Percentiles rank a stretch among this genome's conserved stretches.
phyloP scores from a whole-genome alignment of 2,797 vertebrate species.

The Echiichthys vipera region DNA sequence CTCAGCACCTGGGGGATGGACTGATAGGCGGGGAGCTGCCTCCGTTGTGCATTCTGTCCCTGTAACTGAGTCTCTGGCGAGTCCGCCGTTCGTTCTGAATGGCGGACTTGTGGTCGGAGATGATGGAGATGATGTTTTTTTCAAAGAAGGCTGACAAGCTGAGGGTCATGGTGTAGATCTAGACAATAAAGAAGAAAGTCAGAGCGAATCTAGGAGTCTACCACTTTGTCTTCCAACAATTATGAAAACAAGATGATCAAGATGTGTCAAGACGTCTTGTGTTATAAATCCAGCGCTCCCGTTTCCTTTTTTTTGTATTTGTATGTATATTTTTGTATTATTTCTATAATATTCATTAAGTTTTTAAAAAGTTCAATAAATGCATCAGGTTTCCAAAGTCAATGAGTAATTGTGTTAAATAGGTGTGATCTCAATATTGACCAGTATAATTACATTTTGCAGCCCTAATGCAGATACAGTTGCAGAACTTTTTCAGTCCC shows the following conservation, averaged over 20 bases:
- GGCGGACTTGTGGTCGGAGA: conserved; percentile 95
- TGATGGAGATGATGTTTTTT: conserved; percentile 92
- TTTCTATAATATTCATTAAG: no score
- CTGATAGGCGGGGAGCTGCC: conserved; percentile 88
- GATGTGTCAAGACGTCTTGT: no score
- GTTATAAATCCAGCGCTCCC: no score
- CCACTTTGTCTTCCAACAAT: no score
- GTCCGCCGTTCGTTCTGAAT: conserved; percentile 90
- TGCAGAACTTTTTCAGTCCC: background rate
- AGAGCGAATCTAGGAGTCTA: background rate
- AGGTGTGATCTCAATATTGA: no score
- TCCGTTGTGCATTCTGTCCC: conserved; percentile 89
- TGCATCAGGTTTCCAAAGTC: no score
- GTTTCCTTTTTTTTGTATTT: no score
- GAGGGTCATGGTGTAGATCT: conserved; percentile 99
- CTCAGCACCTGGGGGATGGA: conserved; percentile 86
- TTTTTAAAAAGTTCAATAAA: no score
- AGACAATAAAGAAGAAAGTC: conserved; percentile 24
- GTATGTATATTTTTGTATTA: no score
- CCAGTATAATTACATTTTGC: no score
- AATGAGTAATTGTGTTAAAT: no score
- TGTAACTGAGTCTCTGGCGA: conserved; percentile 88
- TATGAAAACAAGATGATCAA: no score
- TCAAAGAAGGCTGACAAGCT: conserved; percentile 97
- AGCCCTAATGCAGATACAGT: background rate